Conservation (phyloP, 2,113 vertebrate species). For the Grammomys surdaster region DNA sequence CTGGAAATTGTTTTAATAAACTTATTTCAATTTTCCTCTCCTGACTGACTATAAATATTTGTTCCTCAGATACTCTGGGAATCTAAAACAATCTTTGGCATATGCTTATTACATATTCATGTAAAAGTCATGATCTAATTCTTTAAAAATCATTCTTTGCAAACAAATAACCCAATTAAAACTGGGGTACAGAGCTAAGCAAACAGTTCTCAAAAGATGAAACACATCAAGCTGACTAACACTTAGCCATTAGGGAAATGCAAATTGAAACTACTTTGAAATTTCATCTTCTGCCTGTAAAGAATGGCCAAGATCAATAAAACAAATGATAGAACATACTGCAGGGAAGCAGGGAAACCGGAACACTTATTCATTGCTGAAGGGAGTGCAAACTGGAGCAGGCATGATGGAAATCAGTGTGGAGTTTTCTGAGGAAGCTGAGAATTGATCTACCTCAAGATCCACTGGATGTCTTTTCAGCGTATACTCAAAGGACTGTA, state of each 20-base stretch:
- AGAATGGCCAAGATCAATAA: background rate
- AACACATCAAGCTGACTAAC: background rate
- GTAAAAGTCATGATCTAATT: background rate
- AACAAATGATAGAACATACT: background rate
- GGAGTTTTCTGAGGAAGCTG: background rate
- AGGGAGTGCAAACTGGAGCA: background rate
- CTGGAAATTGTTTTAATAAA: conserved; percentile 24
- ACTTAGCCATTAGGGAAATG: background rate
- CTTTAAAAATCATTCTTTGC: conserved; percentile 29
- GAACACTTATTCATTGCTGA: background rate
- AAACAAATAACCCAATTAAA: background rate
- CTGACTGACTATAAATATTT: conserved; percentile 33
- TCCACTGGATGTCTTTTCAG: background rate
- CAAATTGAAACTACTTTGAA: background rate
- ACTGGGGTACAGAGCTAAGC: background rate
- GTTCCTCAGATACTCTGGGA: conserved; percentile 7
- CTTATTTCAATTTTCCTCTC: conserved; percentile 6
- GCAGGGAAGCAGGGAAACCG: background rate
- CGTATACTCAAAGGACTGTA: background rate
- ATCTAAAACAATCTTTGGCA: background rate
- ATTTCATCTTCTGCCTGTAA: background rate
- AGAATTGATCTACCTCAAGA: background rate
- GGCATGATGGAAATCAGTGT: background rate
- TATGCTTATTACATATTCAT: background rate
- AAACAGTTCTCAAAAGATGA: background rate